Evolutionary conservation across 2,888 invertebrate genomes (phyloP), one percentile per base, ranked within the genome.

Genomic region (Fragum whitleyi): DNA sequence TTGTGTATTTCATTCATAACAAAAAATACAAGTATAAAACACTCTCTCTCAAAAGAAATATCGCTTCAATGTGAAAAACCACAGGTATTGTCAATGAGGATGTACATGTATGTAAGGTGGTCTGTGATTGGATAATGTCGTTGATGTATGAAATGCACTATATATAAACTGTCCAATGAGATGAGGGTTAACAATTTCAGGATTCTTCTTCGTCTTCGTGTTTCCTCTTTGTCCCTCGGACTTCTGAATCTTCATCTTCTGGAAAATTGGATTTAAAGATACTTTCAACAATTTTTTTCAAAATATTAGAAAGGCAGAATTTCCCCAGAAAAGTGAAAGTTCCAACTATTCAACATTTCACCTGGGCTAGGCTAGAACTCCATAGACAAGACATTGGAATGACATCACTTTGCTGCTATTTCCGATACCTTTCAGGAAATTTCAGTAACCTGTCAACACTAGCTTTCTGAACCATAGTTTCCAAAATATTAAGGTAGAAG

Each of bases 211-310:
- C 89, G 39, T 85, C 88, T 70, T 90, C 89, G 42, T 81, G 88
- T 83, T 90, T 90, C 78, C 90, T 87, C 69, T 90, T 90, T 51
- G 81, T 83, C 47, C 90, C 90, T 80, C 89, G 86, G 28, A 87
- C 88, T 32, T 89, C 90, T n/a, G 88, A 87, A 21, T 87, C 86
- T 11, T 87, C 86, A 47, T 65, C 51, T 21, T 57, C 71, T 75
- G 71, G 1, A 77, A 68, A 65, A n/a, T n/a, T n/a, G n/a, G n/a
- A n/a, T n/a, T n/a, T n/a, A n/a, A n/a, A n/a, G n/a, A n/a, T n/a
- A n/a, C n/a, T n/a, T n/a, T 9, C 61, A 6, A 55, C 62, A 42
- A 26, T 7, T n/a, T n/a, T n/a, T n/a, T n/a, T n/a, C n/a, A n/a
- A n/a, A n/a, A n/a, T n/a, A n/a, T n/a, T n/a, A n/a, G n/a, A n/a